These are phyloP conservation scores for Miniopterus natalensis DNA, from an alignment of 2,113 vertebrate genomes.

Conservation along the genomic window DNA sequence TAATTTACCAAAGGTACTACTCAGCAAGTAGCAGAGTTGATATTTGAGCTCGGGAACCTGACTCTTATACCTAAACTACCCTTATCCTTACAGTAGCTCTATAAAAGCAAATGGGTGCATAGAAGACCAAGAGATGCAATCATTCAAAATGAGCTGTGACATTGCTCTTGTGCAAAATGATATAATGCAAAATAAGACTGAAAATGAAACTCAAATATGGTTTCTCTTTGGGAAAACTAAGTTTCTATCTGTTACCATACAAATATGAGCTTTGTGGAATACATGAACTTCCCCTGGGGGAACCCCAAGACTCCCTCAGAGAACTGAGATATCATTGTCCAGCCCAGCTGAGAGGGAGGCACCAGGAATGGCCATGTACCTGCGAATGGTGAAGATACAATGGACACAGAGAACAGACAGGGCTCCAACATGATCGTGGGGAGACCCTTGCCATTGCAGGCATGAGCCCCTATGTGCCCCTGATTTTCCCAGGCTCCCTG, in stretches of 20 bases:
- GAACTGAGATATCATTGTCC: background rate
- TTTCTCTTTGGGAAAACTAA: constrained; percentile 24
- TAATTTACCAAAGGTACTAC: background rate
- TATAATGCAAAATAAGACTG: background rate
- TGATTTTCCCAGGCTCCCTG: background rate
- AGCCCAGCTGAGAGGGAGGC: background rate
- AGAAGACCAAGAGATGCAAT: background rate
- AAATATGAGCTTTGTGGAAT: background rate
- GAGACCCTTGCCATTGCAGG: background rate
- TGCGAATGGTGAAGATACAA: background rate
- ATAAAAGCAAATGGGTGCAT: background rate
- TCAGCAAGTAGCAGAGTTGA: constrained; percentile 1
- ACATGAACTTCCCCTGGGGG: background rate
- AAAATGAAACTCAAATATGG: constrained; percentile 40
- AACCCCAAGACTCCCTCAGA: background rate
- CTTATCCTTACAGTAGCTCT: background rate
- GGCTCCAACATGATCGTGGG: background rate
- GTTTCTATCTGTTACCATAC: background rate
- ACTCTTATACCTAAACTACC: background rate
- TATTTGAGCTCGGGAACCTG: background rate
- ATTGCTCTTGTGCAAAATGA: background rate
- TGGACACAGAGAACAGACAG: background rate
- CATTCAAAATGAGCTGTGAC: constrained; percentile 10
- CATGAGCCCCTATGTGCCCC: background rate
- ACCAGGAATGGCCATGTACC: background rate